These are phyloP conservation scores for Xiphophorus couchianus DNA, from an alignment of 2,113 vertebrate species.

Conservation along the genomic window DNA sequence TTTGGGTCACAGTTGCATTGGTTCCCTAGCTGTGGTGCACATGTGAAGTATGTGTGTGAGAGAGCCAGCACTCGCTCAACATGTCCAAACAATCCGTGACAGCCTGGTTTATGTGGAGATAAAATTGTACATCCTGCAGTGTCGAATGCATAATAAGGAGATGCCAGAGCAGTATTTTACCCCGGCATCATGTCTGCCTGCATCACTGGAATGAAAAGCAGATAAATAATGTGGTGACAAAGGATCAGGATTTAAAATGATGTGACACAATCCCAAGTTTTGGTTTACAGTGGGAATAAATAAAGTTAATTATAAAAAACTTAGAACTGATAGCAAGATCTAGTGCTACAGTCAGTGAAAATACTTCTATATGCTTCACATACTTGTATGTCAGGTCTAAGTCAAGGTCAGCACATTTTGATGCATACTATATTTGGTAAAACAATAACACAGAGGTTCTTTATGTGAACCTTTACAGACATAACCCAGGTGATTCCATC, in stretches of 20 bases:
- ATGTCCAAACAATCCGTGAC: not conserved
- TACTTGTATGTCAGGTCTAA: conserved; percentile 16
- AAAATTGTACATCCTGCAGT: not conserved
- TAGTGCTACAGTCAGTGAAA: not conserved
- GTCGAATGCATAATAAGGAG: not conserved
- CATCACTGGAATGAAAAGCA: not conserved
- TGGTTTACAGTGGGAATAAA: no score
- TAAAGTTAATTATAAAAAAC: no score
- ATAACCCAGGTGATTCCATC: conserved; percentile 53
- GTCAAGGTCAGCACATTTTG: conserved; percentile 21
- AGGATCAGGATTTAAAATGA: no score
- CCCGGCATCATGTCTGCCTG: not conserved
- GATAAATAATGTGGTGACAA: no score
- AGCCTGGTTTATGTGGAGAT: not conserved
- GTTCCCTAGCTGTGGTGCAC: no score
- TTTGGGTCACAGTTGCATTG: not conserved
- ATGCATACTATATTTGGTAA: conserved; percentile 16
- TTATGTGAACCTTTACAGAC: conserved; percentile 51
- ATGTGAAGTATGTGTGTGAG: not conserved
- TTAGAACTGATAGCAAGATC: no score
- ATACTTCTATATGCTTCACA: no score
- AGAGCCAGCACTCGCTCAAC: not conserved
- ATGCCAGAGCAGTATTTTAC: not conserved
- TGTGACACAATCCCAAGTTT: no score
- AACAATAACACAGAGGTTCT: conserved; percentile 33